phyloP scores from a whole-genome alignment of 2,797 vertebrate species.

The Tarsius wallacei region DNA sequence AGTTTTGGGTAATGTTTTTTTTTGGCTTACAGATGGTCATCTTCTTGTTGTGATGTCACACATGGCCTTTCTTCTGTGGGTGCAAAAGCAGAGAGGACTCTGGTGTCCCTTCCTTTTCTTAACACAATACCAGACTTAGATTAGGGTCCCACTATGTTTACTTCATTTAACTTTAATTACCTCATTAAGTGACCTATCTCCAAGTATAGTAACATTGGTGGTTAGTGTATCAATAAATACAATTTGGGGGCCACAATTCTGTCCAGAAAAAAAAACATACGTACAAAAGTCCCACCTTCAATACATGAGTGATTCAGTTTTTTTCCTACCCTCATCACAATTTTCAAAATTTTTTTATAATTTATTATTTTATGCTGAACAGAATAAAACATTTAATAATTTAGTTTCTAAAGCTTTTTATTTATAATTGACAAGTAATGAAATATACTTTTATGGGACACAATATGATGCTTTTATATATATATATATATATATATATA shows the following conservation, averaged over 20 bases:
- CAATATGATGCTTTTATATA: neutral
- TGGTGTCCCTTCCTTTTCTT: neutral
- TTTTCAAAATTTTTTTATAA: neutral
- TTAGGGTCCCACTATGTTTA: no score
- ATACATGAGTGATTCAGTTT: neutral
- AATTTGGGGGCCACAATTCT: neutral
- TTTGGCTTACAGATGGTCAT: no score
- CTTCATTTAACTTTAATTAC: neutral
- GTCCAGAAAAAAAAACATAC: neutral
- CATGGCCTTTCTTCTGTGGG: neutral
- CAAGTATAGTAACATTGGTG: neutral
- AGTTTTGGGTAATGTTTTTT: neutral
- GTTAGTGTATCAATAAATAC: neutral
- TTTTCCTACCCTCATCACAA: no score
- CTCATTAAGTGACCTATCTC: neutral
- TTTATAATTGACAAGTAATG: neutral
- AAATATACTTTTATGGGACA: neutral
- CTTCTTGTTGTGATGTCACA: neutral
- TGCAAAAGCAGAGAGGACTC: neutral
- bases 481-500: neutral
- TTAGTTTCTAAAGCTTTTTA: neutral
- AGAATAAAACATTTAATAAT: neutral
- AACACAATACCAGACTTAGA: no score
- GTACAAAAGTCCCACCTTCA: no score
- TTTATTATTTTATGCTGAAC: neutral